Percentiles rank a stretch among this genome's conserved stretches.
Evolutionary conservation across 2,888 invertebrate genomes (phyloP).

Genomic region (Aporophyla nigra): DNA sequence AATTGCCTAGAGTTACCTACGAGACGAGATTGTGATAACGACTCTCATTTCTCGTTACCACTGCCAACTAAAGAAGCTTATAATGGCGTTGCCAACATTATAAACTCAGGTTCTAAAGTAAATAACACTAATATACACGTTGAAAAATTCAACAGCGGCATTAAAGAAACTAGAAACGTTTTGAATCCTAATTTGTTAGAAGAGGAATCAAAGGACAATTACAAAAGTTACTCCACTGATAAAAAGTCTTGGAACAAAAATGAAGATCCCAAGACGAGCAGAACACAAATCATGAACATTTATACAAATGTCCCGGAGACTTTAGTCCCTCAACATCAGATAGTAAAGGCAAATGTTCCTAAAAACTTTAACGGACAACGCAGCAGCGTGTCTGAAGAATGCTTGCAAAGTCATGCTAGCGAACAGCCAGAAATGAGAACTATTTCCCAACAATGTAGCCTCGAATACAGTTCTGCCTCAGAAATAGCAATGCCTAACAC

Average conservation of each 20-base stretch:
- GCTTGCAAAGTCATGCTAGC: slow-evolving; percentile 83
- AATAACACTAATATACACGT: slow-evolving; percentile 96
- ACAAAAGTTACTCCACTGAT: slow-evolving; percentile 84
- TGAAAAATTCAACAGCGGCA: slow-evolving; percentile 90
- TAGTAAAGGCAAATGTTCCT: slow-evolving; percentile 82
- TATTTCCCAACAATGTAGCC: slow-evolving; percentile 93
- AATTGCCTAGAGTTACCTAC: slow-evolving; percentile 93
- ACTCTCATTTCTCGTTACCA: slow-evolving; percentile 89
- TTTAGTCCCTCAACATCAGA: slow-evolving; percentile 91
- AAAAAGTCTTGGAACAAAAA: slow-evolving; percentile 84
- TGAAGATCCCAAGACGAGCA: slow-evolving; percentile 82
- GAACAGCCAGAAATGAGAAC: slow-evolving; percentile 91
- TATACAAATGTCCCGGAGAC: slow-evolving; percentile 93
- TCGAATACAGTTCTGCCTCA: slow-evolving; percentile 93
- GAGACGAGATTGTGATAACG: slow-evolving; percentile 90
- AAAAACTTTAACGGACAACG: slow-evolving; percentile 82
- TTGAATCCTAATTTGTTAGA: slow-evolving; percentile 92
- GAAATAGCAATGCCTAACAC: slow-evolving; percentile 89
- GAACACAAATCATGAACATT: slow-evolving; percentile 90
- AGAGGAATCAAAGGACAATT: slow-evolving; percentile 92
- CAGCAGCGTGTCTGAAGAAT: slow-evolving; percentile 87
- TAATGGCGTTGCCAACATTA: slow-evolving; percentile 91
- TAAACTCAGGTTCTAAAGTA: slow-evolving; percentile 94
- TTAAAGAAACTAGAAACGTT: slow-evolving; percentile 90
- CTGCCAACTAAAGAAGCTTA: slow-evolving; percentile 87